Evolutionary conservation across 1,140 invertebrate species (phyloP), one percentile per base, ranked within the genome.

Genomic region (Chrysomallon squamiferum): DNA sequence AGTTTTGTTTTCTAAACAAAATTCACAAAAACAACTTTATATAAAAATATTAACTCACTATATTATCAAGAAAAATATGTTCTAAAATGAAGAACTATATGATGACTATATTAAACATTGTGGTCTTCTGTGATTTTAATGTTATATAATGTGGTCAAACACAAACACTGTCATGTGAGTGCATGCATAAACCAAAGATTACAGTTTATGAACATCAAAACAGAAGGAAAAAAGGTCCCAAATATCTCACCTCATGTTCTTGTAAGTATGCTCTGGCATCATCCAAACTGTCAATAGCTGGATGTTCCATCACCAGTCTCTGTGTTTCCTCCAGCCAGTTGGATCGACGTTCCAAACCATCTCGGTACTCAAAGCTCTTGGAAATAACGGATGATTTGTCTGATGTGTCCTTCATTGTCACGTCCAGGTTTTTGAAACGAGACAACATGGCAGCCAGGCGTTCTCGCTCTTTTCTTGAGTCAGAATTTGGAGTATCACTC

Each of bases 371-470:
- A 82, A 96, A 96, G 82, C 95, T 96, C 82, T 94, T 93, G 6
- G 94, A 93, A 75, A 95, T 92, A 0, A 95, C 91, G 73, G 96
- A 93, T 1, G 95, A 95, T 84, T 94, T 94, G 0, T 93, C 92
- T 88, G 95, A 93, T 0, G 94, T 95, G 29, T 95, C 91, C 81
- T 97, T 95, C 70, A 97, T 94, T 0, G 91, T 92, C 2, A 95
- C 95, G 74, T 96, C 93, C 1, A 98, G 86, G 72, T 93, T 93
- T 81, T 96, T 95, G 81, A 82, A 82, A 54, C 73, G 71, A 3
- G 90, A 87, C 64, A 97, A 92, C 4, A 97, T 85, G 68, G 90
- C 89, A 81, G 96, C 93, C 18, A 98, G 86, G 73, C 90, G 90
- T 56, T 90, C 89, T 83, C 96, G 93, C 50, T 88, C 86, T 33